Evolutionary conservation across 2,888 invertebrate species (phyloP), one percentile per base, ranked within the genome.

Genomic region (Thumatha senex): DNA sequence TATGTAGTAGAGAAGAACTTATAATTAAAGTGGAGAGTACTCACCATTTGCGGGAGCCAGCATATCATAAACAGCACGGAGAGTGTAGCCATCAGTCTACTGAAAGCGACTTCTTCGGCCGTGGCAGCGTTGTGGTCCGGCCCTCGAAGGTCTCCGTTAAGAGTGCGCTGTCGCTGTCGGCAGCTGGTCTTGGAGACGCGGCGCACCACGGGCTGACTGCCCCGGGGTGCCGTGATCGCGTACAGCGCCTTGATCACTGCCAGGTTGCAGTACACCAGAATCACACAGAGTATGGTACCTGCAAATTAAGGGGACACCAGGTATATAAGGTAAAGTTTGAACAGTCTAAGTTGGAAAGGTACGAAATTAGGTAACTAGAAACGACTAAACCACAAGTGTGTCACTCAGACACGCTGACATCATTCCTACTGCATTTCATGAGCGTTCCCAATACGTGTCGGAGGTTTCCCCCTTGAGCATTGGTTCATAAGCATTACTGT

Each of bases 11-110:
- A n/a, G n/a, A n/a, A n/a, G n/a, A n/a, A n/a, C n/a, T n/a, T n/a
- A n/a, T n/a, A n/a, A n/a, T n/a, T n/a, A n/a, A n/a, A n/a, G n/a
- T n/a, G n/a, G n/a, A 1, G 4, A 1, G 24, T 7, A 58, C 91
- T 92, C 76, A 97, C 97, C 95, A 97, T 95, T 84, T 97, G 96
- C 18, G 97, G 97, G 87, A 96, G 92, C 97, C 97, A 97, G 84
- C 96, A 97, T 39, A 95, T 86, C 72, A 97, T 95, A 80, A 97
- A 97, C 29, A 96, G 94, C 59, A 96, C 93, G 60, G 97, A 96
- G 38, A 97, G 93, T 45, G 95, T 93, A 1, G 95, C 95, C 97
- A 97, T 97, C 39, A 97, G 92, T 68, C 95, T 93, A 64, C 96
- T 96, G 83, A 97, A 97, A 56, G 96, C 96, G 45, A 96, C 93